Evolutionary conservation across 2,113 vertebrate species (phyloP).

Genomic region (Brachypteracias leptosomus): DNA sequence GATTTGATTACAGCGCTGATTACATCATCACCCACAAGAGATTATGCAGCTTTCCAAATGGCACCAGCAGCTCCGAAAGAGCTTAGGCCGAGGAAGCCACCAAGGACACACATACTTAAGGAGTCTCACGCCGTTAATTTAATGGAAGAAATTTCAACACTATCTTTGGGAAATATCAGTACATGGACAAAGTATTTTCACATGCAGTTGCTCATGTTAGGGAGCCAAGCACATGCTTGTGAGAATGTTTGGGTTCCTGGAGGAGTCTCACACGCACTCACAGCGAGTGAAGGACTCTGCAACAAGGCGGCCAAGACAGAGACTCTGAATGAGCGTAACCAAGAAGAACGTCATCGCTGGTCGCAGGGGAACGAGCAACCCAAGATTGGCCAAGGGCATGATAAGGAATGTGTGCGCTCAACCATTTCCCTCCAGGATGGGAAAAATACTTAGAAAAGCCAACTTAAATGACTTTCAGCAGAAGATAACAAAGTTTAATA

Average conservation of each 20-base stretch:
- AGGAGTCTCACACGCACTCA: background rate
- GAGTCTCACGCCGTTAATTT: background rate
- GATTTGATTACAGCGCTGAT: constrained; percentile 9
- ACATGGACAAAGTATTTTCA: background rate
- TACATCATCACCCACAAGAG: constrained; percentile 34
- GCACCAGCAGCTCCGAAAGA: background rate
- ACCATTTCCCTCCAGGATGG: background rate
- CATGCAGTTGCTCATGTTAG: fast-evolving
- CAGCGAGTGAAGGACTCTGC: fast-evolving
- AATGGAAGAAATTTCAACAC: background rate
- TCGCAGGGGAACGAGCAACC: background rate
- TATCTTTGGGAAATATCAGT: background rate
- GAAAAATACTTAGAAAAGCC: background rate
- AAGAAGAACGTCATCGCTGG: background rate
- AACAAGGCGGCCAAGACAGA: background rate
- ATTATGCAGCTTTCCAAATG: background rate
- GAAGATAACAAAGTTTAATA: background rate
- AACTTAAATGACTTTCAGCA: background rate
- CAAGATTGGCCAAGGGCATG: background rate
- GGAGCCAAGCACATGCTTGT: background rate
- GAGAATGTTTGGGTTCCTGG: background rate
- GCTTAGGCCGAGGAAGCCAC: background rate
- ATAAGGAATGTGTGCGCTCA: fast-evolving
- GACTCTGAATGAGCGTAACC: fast-evolving
- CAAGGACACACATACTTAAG: background rate